These are phyloP conservation scores for Buathra laborator DNA, from an alignment of 2,888 invertebrate genomes.

Conservation along the genomic window DNA sequence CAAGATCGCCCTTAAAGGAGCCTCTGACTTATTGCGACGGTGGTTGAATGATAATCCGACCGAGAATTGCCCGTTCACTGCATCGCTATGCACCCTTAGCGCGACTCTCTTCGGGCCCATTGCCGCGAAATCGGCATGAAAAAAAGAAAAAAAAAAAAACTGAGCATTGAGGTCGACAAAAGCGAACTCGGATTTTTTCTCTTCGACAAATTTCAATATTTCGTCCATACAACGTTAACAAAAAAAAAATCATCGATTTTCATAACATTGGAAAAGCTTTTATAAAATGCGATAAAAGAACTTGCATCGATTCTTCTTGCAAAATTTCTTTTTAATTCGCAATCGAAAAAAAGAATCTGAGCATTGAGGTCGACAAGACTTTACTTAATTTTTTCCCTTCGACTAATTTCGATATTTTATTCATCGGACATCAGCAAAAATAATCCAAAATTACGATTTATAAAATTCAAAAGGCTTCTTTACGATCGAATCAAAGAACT, in stretches of 20 bases:
- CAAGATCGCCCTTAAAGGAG: slow-evolving; percentile 73
- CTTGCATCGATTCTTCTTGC: not conserved
- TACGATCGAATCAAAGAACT: not conserved
- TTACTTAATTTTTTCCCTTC: too few relatives aligned
- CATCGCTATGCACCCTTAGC: slow-evolving; percentile 38
- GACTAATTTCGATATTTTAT: too few relatives aligned
- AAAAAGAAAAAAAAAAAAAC: not conserved
- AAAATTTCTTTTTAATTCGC: not conserved
- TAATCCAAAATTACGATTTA: not conserved
- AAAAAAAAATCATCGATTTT: not conserved
- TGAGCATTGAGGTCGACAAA: not conserved
- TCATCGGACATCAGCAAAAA: too few relatives aligned
- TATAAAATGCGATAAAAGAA: not conserved
- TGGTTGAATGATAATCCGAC: slow-evolving; percentile 61
- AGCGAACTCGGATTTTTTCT: slow-evolving; percentile 20
- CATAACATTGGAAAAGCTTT: not conserved
- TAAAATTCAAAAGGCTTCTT: not conserved
- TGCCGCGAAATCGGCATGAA: not conserved
- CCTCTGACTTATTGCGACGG: slow-evolving; percentile 75
- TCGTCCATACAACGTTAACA: not conserved
- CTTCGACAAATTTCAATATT: not conserved
- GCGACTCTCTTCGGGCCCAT: slow-evolving; percentile 20
- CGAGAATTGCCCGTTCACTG: slow-evolving; percentile 48
- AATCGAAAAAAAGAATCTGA: not conserved
- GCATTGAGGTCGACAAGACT: too few relatives aligned